A percentile compares a stretch with the other conserved stretches of the same genome.
Conservation (phyloP, 2,888 invertebrate genomes). For the Ormyrus labotus region DNA sequence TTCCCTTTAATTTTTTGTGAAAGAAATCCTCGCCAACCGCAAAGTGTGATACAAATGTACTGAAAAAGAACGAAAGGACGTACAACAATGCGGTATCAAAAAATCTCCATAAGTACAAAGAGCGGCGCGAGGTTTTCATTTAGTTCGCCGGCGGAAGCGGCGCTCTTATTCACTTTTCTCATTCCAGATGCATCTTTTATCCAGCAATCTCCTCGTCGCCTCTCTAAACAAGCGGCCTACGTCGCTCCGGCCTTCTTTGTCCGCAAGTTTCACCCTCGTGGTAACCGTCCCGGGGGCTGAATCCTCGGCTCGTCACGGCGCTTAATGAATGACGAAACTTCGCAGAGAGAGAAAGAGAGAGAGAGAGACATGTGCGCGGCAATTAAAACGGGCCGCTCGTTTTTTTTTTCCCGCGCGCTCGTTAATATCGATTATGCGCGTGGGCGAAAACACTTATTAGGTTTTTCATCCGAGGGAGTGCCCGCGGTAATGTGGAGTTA, state of each 20-base stretch:
- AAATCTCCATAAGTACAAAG: too few relatives aligned
- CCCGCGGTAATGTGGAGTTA: slow-evolving; percentile 11
- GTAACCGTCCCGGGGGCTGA: not conserved
- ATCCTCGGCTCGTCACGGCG: not conserved
- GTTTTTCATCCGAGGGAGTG: slow-evolving; percentile 17
- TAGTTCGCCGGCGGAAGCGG: too few relatives aligned
- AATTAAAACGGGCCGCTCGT: slow-evolving; percentile 7
- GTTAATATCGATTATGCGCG: slow-evolving; percentile 11
- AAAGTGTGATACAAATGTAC: too few relatives aligned
- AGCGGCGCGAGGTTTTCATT: too few relatives aligned
- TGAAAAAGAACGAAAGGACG: too few relatives aligned
- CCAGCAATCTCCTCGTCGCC: not conserved
- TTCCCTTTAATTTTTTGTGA: too few relatives aligned
- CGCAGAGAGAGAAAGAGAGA: slow-evolving; percentile 10
- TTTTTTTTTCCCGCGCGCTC: not conserved
- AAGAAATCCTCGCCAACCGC: too few relatives aligned
- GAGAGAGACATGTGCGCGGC: not conserved
- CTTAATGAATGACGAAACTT: slow-evolving; percentile 64
- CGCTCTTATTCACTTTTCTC: too few relatives aligned
- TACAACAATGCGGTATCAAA: too few relatives aligned
- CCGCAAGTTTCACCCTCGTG: not conserved
- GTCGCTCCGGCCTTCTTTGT: not conserved
- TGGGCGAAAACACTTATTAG: slow-evolving; percentile 17
- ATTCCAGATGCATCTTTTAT: too few relatives aligned
- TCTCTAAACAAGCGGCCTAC: not conserved